Evolutionary conservation across 2,888 invertebrate species (phyloP).

Genomic region (Pterostichus niger): DNA sequence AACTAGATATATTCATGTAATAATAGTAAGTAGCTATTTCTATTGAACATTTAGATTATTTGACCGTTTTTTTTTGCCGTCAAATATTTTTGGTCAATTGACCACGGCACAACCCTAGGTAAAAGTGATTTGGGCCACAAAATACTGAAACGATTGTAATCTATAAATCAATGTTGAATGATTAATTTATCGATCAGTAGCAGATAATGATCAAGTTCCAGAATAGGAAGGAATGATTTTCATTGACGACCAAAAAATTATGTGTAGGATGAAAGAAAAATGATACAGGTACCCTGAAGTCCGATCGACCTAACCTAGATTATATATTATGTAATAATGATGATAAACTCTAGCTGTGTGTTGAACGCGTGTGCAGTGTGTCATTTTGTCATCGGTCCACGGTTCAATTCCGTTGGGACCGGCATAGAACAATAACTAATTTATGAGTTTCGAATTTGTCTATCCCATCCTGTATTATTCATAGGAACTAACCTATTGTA

Average conservation of each 20-base stretch:
- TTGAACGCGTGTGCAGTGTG: constrained; percentile 61
- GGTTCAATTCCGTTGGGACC: constrained; percentile 43
- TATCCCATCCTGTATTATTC: constrained; percentile 59
- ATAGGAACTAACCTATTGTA: constrained; percentile 62
- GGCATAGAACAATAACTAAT: constrained; percentile 65
- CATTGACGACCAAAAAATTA: neutral
- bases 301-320: constrained; percentile 36
- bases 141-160: too few species aligned
- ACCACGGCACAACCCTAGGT: too few species aligned
- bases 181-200: too few species aligned
- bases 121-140: too few species aligned
- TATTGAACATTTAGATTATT: too few species aligned
- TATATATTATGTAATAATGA: constrained; percentile 50
- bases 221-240: too few species aligned
- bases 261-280: constrained; percentile 24
- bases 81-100: too few species aligned
- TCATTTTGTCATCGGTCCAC: constrained; percentile 50
- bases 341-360: constrained; percentile 57
- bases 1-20: too few species aligned
- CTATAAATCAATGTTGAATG: too few species aligned
- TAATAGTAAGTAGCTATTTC: too few species aligned
- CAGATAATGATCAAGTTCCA: too few species aligned
- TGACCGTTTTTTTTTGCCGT: too few species aligned
- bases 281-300: neutral
- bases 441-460: constrained; percentile 63